A percentile compares a stretch with the other conserved stretches of the same genome.
Evolutionary conservation across 2,113 vertebrate species (phyloP).

Genomic region (Prochilodus magdalenae): DNA sequence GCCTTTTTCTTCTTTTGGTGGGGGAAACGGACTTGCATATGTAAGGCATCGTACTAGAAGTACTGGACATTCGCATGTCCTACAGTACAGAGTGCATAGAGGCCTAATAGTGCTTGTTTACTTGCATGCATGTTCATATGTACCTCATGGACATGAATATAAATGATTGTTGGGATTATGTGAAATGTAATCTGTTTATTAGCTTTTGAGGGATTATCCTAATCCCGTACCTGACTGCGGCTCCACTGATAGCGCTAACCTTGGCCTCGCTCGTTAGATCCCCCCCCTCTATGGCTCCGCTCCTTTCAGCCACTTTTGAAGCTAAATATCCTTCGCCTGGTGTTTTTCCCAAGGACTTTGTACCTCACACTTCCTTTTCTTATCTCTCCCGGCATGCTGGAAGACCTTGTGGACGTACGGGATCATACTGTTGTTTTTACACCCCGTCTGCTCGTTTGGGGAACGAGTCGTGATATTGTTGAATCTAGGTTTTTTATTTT

Average conservation of each 20-base stretch:
- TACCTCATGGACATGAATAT: conserved; percentile 14
- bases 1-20: too few relatives aligned
- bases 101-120: too few relatives aligned
- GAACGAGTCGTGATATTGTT: background rate
- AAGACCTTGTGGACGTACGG: background rate
- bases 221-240: conserved; percentile 41
- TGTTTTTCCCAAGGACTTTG: background rate
- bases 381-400: background rate
- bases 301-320: background rate
- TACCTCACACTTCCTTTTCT: background rate
- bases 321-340: background rate
- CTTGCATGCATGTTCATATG: background rate
- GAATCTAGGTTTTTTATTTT: conserved; percentile 1
- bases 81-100: too few relatives aligned
- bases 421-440: conserved; percentile 11
- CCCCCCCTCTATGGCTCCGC: background rate
- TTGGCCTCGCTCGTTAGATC: conserved; percentile 3
- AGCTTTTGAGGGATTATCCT: conserved; percentile 45
- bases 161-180: conserved; percentile 33
- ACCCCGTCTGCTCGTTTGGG: background rate
- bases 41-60: too few relatives aligned
- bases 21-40: too few relatives aligned
- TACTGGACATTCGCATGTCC: too few relatives aligned
- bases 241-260: conserved; percentile 20
- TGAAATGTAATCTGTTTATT: conserved; percentile 42